phyloP scores from a whole-genome alignment of 37 sponge, comb jelly and placozoan genomes.

The Crambe crambe region DNA sequence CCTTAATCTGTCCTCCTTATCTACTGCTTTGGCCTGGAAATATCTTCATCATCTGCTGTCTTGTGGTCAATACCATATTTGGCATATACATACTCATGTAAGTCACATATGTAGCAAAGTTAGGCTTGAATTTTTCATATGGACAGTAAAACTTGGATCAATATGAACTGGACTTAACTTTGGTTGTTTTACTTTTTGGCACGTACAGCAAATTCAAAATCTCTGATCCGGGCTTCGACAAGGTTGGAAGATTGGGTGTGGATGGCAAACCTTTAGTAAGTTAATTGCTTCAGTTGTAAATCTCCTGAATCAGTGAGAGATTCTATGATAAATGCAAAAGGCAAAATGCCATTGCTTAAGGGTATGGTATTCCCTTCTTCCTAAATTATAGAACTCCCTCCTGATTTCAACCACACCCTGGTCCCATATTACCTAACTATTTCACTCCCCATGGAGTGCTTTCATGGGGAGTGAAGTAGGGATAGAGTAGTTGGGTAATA shows the following conservation, averaged over 20 bases:
- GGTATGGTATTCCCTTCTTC: too few species aligned
- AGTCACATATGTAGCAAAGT: background rate
- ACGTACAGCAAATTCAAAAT: conserved; percentile 18
- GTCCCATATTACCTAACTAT: too few species aligned
- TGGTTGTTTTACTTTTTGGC: background rate
- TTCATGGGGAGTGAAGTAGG: too few species aligned
- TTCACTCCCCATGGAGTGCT: too few species aligned
- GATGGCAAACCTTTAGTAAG: conserved; percentile 38
- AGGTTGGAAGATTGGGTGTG: conserved; percentile 12
- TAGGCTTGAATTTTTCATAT: background rate
- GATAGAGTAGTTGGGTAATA: too few species aligned
- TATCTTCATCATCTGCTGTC: background rate
- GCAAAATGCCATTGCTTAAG: too few species aligned
- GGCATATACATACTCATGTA: conserved; percentile 20
- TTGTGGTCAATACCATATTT: background rate
- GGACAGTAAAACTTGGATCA: background rate
- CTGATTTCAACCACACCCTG: too few species aligned
- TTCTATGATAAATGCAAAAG: too few species aligned
- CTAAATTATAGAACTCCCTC: too few species aligned
- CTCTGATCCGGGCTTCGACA: conserved; percentile 43
- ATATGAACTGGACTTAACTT: background rate
- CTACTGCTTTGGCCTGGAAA: conserved; percentile 36
- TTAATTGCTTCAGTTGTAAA: too few species aligned
- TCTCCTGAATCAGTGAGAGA: too few species aligned
- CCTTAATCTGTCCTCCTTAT: background rate